Percentiles rank a stretch among this genome's conserved stretches.
Evolutionary conservation across 2,797 vertebrate genomes (phyloP).

Genomic region (Hemibagrus guttatus): DNA sequence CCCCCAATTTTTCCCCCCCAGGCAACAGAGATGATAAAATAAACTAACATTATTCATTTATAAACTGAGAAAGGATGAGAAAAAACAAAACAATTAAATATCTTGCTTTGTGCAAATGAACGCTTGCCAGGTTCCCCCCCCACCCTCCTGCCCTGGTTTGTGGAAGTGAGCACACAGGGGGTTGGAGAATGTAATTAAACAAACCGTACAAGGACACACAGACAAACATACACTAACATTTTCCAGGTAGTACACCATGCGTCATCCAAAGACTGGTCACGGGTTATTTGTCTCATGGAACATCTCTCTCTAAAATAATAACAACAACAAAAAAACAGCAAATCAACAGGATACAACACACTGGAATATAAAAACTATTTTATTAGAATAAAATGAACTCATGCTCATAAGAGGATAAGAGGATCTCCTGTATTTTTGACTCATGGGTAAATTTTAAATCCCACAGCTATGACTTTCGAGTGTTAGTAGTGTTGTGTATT

Average conservation of each 20-base stretch:
- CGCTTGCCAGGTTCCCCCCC: constrained; percentile 15
- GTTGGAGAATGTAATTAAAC: constrained; percentile 2
- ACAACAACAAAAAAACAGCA: constrained; percentile 12
- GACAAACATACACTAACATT: constrained; percentile 34
- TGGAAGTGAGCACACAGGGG: not conserved
- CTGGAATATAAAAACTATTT: not conserved
- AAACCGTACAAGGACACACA: constrained; percentile 53
- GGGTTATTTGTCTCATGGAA: constrained; percentile 46
- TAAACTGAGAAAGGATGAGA: not conserved
- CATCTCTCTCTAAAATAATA: constrained; percentile 50
- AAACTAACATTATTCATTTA: constrained; percentile 3
- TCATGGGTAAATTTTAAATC: not conserved
- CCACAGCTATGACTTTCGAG: not conserved
- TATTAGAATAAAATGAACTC: not conserved
- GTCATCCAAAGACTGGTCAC: constrained; percentile 21
- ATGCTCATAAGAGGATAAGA: not conserved
- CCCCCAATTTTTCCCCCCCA: not conserved
- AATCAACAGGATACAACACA: not conserved
- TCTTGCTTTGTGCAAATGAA: constrained; percentile 51
- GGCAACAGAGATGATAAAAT: constrained; percentile 12
- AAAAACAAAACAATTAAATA: constrained; percentile 25
- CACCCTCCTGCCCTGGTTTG: not conserved
- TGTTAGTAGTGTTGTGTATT: not conserved
- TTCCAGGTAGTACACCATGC: constrained; percentile 43
- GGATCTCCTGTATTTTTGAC: not conserved